Base-by-base conservation (phyloP, 92 coral and sea anemone species). In the Hydrozoanthus gracilis region DNA sequence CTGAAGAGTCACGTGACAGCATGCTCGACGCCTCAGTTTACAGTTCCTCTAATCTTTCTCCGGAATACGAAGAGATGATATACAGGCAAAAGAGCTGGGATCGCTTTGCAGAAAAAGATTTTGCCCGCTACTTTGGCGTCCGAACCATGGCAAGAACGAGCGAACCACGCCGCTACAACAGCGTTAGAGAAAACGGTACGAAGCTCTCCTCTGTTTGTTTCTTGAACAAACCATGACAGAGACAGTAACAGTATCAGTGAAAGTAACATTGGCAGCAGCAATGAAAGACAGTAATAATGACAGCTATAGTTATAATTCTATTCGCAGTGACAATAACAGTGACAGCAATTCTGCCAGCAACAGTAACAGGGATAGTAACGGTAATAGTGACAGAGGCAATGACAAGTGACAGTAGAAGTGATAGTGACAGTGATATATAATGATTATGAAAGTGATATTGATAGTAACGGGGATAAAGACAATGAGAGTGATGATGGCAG, bases 131-230 rank as follows among this genome's bases (percentile, higher is more conserved):
- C 46, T 51, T 12, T 11, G 65, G 82, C n/a, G 46, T 4, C 20
- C 45, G 45, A 55, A 47, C 10, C 27, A 51, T 54, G 17, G 64
- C 47, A 27, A 76, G 4, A 35, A 76, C 17, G 10, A 76, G 48
- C 45, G 82, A 76, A 11, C 10, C 48, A 18, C 51, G 49, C 61
- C 48, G 6, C 9, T 54, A 6, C 20, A 9, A 8, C 51, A 76
- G 9, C 3, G 66, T 4, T 48, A 14, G 50, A 8, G 49, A 76
- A 54, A 76, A 20, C n/a, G 82, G 82, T 76, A 76, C 14, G 82
- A 51, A 51, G 0, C 46, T 12, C 17, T 60, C 4, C 3, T 2
- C 9, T 20, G 10, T 2, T 66, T 64, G 27, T 64, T n/a, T 64
- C 13, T 60, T 64, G 35, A 20, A 6, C 44, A 64, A 8, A 7